Base-by-base conservation (phyloP, 2,888 invertebrate genomes). In the Dryobotodes eremita region DNA sequence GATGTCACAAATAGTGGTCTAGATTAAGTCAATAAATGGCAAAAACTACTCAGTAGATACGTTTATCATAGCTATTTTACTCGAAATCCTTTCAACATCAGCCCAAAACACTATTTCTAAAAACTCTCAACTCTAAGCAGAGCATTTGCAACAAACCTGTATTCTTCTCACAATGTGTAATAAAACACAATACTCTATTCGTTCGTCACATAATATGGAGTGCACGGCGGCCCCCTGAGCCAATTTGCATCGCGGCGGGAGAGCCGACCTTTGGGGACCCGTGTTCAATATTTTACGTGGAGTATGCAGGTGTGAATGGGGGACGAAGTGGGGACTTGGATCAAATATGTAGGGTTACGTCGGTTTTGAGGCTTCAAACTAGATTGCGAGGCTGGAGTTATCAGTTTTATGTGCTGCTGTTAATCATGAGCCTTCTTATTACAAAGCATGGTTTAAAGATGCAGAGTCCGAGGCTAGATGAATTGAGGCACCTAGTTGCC, bases 151-250 rank as follows among this genome's bases (percentile, higher is more conserved):
- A 79, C 77, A 89, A 73, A 81, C 80, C 72, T 73, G 75, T 80
- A 80, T 88, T 82, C 82, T 73, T 75, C 82, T 76, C 79, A 84
- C 80, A 83, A 71, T 84, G 77, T 80, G 77, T 86, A 79, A 88
- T 87, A 88, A 84, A 88, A 89, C 79, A 88, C 89, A 88, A 88
- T 89, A 86, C 82, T 75, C 77, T 80, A 80, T 84, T 86, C 82
- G 86, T 89, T 91, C 89, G 90, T 90, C 91, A 92, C 91, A 92
- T 92, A 92, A 93, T 92, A 89, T 89, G 90, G 91, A 91, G 91
- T 89, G 89, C 89, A 88, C 76, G 77, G 89, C 81, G 85, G 83
- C 85, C 86, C 90, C 86, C 87, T 88, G 90, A 90, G 90, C 90
- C 92, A 92, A 93, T 93, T 92, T 93, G 92, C 92, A 92, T 91